Evolutionary conservation across 2,797 vertebrate genomes (phyloP).

Genomic region (Liasis olivaceus): DNA sequence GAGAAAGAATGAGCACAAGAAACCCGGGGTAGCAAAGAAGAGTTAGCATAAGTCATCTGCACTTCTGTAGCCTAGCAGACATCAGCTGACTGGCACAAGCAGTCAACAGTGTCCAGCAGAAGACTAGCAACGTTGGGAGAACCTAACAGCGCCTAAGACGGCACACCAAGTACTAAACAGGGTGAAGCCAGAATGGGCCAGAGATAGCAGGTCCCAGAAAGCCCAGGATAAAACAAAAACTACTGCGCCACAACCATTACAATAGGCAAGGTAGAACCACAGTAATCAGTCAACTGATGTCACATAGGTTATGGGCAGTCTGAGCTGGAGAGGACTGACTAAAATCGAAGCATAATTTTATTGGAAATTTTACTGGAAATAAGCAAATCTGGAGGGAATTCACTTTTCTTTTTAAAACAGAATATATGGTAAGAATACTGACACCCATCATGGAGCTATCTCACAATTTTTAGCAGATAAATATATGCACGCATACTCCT

Average conservation of each 20-base stretch:
- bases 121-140: background rate
- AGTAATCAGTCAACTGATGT: background rate
- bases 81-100: background rate
- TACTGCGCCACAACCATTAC: background rate
- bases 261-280: background rate
- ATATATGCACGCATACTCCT: background rate
- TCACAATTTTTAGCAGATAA: background rate
- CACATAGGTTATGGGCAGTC: background rate
- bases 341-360: background rate
- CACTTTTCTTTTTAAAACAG: background rate
- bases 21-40: background rate
- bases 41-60: background rate
- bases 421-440: background rate
- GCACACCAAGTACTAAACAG: background rate
- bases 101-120: background rate
- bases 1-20: background rate
- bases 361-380: background rate
- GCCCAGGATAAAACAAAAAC: background rate
- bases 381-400: background rate
- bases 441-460: background rate
- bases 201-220: background rate
- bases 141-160: background rate
- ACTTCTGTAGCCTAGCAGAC: background rate
- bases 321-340: background rate
- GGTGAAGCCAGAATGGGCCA: background rate